Conservation (phyloP, 2,888 invertebrate genomes). For the Cyclophora punctaria region DNA sequence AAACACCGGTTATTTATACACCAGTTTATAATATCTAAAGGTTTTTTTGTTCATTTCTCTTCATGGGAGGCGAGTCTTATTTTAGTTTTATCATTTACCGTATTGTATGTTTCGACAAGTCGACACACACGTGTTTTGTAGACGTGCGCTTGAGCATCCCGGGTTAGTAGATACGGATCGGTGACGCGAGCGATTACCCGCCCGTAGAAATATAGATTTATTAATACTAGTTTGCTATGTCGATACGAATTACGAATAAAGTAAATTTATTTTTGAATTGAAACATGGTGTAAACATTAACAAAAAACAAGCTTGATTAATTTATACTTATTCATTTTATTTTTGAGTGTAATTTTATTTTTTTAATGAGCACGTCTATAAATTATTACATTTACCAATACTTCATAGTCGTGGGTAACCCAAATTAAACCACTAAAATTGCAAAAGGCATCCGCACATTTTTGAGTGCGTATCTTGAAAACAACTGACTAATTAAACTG, state of each 20-base stretch:
- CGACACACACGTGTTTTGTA: conserved; percentile 44
- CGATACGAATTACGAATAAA: too few species aligned
- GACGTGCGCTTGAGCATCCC: conserved; percentile 40
- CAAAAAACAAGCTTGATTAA: too few species aligned
- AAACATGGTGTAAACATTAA: too few species aligned
- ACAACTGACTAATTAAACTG: conserved; percentile 37
- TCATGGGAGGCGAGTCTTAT: conserved; percentile 60
- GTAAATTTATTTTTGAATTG: too few species aligned
- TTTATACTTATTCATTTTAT: too few species aligned
- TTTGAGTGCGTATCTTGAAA: conserved; percentile 18
- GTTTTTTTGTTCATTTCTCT: conserved; percentile 38
- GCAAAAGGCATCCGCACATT: too few species aligned
- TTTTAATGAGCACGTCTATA: too few species aligned
- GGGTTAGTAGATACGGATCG: conserved; percentile 51
- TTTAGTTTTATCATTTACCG: conserved; percentile 59
- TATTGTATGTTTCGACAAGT: conserved; percentile 40
- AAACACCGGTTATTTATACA: conserved; percentile 17
- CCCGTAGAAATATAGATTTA: conserved; percentile 1
- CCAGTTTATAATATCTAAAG: conserved; percentile 10
- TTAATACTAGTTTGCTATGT: too few species aligned
- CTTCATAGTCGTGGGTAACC: too few species aligned
- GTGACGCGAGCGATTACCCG: conserved; percentile 53
- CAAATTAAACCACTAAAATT: too few species aligned
- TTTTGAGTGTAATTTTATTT: too few species aligned
- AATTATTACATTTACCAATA: too few species aligned